phyloP scores from a whole-genome alignment of 37 sponge, comb jelly and placozoan species.

The Sycon ciliatum region DNA sequence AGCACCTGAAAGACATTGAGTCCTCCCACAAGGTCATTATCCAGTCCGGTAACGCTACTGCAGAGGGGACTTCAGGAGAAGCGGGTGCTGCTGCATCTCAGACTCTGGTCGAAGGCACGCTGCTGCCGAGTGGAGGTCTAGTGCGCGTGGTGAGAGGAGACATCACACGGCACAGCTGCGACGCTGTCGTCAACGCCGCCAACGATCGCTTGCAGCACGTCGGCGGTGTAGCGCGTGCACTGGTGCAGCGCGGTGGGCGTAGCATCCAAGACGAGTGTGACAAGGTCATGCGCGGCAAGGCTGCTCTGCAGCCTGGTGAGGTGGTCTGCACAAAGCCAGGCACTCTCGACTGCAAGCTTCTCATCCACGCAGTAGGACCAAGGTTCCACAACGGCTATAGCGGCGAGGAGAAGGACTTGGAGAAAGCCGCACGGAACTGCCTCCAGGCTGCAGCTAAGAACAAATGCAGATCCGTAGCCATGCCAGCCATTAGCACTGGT shows the following conservation, averaged over 20 bases:
- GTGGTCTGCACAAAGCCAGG: conserved; percentile 54
- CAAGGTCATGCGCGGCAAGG: conserved; percentile 21
- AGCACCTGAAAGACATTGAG: too few relatives aligned
- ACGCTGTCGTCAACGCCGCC: conserved; percentile 67
- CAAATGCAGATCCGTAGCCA: conserved; percentile 27
- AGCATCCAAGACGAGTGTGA: conserved; percentile 52
- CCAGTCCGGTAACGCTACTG: too few relatives aligned
- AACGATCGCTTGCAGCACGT: conserved; percentile 57
- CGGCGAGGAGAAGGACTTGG: conserved; percentile 32
- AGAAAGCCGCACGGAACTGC: conserved; percentile 19
- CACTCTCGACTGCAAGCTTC: conserved; percentile 45
- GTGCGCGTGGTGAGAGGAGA: conserved; percentile 33
- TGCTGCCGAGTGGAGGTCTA: too few relatives aligned
- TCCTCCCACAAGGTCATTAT: too few relatives aligned
- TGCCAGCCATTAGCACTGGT: conserved; percentile 65
- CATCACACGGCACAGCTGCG: conserved; percentile 30
- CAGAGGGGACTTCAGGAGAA: too few relatives aligned
- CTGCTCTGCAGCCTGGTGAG: conserved; percentile 31
- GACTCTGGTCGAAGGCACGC: too few relatives aligned
- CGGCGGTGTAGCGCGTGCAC: conserved; percentile 58
- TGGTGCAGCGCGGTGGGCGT: conserved; percentile 51
- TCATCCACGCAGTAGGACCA: conserved; percentile 72
- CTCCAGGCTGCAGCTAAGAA: conserved; percentile 26
- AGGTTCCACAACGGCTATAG: conserved; percentile 37
- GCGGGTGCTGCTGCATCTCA: too few relatives aligned